Percentiles rank a stretch among this genome's conserved stretches.
These are phyloP conservation scores for Adelognathus sp. DNA, from an alignment of 2,888 invertebrate genomes.

Conservation along the genomic window DNA sequence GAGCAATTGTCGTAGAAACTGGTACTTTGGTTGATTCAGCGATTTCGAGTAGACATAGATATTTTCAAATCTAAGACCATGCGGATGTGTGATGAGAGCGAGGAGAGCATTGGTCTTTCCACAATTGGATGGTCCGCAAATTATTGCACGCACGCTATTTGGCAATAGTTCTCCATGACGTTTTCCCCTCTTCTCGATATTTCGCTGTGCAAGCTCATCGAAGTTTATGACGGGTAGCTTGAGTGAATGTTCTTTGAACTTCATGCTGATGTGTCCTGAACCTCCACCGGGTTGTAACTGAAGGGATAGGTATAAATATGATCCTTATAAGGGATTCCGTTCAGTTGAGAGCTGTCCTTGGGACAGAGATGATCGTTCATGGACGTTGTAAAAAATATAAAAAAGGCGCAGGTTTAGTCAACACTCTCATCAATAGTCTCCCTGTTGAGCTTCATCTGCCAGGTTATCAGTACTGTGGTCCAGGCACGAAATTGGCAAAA, in stretches of 20 bases:
- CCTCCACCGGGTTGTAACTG: background rate
- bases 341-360: background rate
- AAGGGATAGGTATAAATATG: background rate
- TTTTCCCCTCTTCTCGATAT: constrained; percentile 6
- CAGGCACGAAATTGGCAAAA: too few relatives aligned
- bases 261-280: constrained; percentile 5
- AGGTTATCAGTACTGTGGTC: too few relatives aligned
- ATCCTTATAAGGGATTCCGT: background rate
- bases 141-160: constrained; percentile 68
- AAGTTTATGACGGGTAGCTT: constrained; percentile 43
- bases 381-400: background rate
- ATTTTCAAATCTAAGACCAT: constrained; percentile 61
- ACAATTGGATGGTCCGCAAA: constrained; percentile 60
- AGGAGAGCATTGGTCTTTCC: constrained; percentile 63
- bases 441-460: constrained; percentile 60
- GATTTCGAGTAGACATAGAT: constrained; percentile 67
- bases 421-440: constrained; percentile 53
- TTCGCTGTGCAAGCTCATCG: constrained; percentile 17
- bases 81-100: constrained; percentile 55
- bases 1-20: constrained; percentile 62
- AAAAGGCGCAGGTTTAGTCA: constrained; percentile 45
- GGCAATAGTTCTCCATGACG: constrained; percentile 48
- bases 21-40: constrained; percentile 70
- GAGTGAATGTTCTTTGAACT: constrained; percentile 10
- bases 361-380: background rate